These are phyloP conservation scores for Tetramorium simillimum DNA, from an alignment of 1,140 invertebrate genomes.

Conservation along the genomic window DNA sequence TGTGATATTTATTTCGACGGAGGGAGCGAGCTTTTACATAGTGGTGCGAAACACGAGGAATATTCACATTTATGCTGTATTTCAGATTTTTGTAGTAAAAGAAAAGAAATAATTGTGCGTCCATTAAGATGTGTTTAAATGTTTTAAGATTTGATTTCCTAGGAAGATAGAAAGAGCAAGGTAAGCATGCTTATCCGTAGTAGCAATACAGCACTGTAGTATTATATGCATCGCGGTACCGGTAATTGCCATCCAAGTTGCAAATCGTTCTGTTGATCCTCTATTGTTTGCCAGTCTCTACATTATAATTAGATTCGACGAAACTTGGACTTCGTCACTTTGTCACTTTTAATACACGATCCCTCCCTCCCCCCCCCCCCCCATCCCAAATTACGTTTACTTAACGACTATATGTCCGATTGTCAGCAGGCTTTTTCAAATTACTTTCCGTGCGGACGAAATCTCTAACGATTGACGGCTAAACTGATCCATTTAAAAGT, in stretches of 20 bases:
- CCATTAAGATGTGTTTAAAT: conserved; percentile 39
- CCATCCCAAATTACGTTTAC: neutral
- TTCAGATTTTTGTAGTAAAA: conserved; percentile 58
- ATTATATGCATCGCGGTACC: conserved; percentile 62
- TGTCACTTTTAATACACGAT: neutral
- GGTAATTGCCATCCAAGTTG: conserved; percentile 52
- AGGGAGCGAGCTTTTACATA: conserved; percentile 47
- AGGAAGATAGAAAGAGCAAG: conserved; percentile 23
- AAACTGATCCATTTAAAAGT: neutral
- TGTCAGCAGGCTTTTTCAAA: neutral
- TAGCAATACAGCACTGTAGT: conserved; percentile 25
- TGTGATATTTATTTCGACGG: conserved; percentile 56
- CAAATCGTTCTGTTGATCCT: conserved; percentile 51
- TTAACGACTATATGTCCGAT: neutral
- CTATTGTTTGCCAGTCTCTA: neutral
- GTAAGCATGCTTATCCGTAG: conserved; percentile 18
- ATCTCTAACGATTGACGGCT: neutral
- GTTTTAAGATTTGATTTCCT: conserved; percentile 40
- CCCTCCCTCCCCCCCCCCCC: too few species aligned
- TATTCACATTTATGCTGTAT: conserved; percentile 58
- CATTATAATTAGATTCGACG: conserved; percentile 21
- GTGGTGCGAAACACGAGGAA: conserved; percentile 21
- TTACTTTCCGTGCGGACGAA: neutral
- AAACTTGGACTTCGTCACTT: conserved; percentile 7
- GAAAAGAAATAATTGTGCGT: conserved; percentile 18